phyloP scores from a whole-genome alignment of 92 coral and sea anemone species.

The Umimayanthus chanpuru region DNA sequence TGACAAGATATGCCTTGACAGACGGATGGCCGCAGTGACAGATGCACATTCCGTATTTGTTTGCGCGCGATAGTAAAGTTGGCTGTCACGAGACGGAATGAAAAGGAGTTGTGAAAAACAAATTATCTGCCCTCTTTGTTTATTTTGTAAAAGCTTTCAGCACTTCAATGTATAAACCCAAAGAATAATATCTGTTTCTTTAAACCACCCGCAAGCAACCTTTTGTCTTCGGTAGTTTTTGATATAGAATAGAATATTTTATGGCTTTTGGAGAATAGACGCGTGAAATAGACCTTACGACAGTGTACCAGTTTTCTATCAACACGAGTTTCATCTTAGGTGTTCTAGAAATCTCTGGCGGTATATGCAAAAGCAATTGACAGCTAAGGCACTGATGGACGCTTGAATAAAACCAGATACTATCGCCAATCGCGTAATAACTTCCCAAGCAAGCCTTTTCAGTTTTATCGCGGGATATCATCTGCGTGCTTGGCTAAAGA shows the following conservation, averaged over 20 bases:
- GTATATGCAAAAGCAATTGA: constrained; percentile 37
- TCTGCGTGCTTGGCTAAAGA: constrained; percentile 64
- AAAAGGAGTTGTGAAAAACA: constrained; percentile 88
- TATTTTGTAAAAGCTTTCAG: constrained; percentile 77
- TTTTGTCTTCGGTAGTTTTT: constrained; percentile 58
- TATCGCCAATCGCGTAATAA: constrained; percentile 48
- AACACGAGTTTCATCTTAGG: constrained; percentile 24
- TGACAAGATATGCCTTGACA: constrained; percentile 75
- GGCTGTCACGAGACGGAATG: constrained; percentile 81
- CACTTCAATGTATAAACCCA: constrained; percentile 67
- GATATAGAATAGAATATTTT: constrained; percentile 65
- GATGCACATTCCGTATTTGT: constrained; percentile 65
- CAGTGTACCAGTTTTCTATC: constrained; percentile 16
- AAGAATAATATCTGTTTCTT: constrained; percentile 61
- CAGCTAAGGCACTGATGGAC: constrained; percentile 31
- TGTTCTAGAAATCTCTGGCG: constrained; percentile 44
- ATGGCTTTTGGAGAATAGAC: constrained; percentile 34
- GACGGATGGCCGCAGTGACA: constrained; percentile 72
- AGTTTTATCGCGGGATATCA: constrained; percentile 72
- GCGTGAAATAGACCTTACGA: background rate
- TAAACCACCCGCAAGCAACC: constrained; percentile 73
- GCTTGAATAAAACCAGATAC: constrained; percentile 32
- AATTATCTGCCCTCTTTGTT: constrained; percentile 78
- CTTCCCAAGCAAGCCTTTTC: constrained; percentile 53
- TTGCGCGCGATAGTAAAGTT: constrained; percentile 78